Base-by-base conservation (phyloP, 2,888 invertebrate species). In the Cetonia aurata region DNA sequence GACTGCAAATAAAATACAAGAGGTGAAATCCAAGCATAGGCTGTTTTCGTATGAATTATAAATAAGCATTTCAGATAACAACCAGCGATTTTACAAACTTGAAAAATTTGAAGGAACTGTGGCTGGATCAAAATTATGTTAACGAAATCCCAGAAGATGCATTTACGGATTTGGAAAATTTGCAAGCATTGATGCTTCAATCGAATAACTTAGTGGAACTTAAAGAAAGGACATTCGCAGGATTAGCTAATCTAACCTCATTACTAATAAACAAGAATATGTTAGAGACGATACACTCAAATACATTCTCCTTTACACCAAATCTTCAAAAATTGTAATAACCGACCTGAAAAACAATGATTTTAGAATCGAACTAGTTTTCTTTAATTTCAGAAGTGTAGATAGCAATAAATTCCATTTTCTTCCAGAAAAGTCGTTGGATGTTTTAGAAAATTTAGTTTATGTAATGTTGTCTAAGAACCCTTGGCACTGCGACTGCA, bases 401-500 rank as follows among this genome's bases (percentile, higher is more conserved):
- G 93, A 93, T 80, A 91, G 90, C 77, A 94, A 94, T 80, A 88
- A 90, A 83, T 89, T 93, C 71, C 89, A 90, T 46, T 90, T 88
- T 73, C 81, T 93, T 59, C 92, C 92, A 1, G 87, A 89, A 0
- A 89, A 91, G 72, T 87, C 90, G 2, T 82, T 93, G 71, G 92
- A 92, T 79, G 87, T 87, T 67, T 86, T 91, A 76, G 86, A 88
- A 0, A 87, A 89, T 72, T 84, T 94, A 59, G 86, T 88, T 6
- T 89, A 91, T 57, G 87, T 93, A 9, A 92, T 92, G 79, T 83
- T 94, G 41, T 90, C 91, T 0, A 90, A 91, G 76, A 94, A 94
- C 82, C 92, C 93, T 0, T 93, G 93, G 93, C 91, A 93, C 79
- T 94, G 94, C 78, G 93, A 93, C 80, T 93, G 94, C 79, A 89